phyloP scores from a whole-genome alignment of 1,140 invertebrate species.

The Glomeris maerens region DNA sequence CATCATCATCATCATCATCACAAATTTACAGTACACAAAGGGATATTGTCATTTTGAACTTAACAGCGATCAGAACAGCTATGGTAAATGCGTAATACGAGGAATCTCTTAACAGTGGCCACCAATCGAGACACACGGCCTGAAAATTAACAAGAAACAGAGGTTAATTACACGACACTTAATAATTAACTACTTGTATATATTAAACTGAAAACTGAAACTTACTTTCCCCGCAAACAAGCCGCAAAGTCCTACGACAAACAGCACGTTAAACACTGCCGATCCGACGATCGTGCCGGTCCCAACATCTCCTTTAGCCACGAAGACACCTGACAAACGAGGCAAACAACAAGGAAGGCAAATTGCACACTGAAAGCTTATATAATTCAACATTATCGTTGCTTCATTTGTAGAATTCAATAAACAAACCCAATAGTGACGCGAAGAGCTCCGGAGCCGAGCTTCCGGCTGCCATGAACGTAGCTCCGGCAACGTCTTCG shows the following conservation, averaged over 20 bases:
- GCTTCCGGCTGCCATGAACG: conserved; percentile 28
- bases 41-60: conserved; percentile 6
- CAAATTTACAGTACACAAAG: conserved; percentile 1
- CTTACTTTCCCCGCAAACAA: conserved; percentile 25
- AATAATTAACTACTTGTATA: conserved; percentile 1
- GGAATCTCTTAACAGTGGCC: conserved; percentile 35
- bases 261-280: conserved; percentile 31
- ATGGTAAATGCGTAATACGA: conserved; percentile 33
- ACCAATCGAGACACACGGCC: conserved; percentile 20
- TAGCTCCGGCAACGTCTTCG: conserved; percentile 27
- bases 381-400: not conserved
- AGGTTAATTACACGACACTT: conserved; percentile 8
- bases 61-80: conserved; percentile 32
- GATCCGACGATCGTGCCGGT: conserved; percentile 30
- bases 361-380: too few relatives aligned
- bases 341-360: too few relatives aligned
- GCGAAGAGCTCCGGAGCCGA: conserved; percentile 27
- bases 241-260: conserved; percentile 30
- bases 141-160: conserved; percentile 7
- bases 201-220: conserved; percentile 5
- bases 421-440: conserved; percentile 22
- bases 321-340: conserved; percentile 22
- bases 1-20: not conserved
- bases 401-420: not conserved
- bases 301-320: conserved; percentile 29